phyloP scores from a whole-genome alignment of 1,140 invertebrate species.

The Pseudomyrmex gracilis region DNA sequence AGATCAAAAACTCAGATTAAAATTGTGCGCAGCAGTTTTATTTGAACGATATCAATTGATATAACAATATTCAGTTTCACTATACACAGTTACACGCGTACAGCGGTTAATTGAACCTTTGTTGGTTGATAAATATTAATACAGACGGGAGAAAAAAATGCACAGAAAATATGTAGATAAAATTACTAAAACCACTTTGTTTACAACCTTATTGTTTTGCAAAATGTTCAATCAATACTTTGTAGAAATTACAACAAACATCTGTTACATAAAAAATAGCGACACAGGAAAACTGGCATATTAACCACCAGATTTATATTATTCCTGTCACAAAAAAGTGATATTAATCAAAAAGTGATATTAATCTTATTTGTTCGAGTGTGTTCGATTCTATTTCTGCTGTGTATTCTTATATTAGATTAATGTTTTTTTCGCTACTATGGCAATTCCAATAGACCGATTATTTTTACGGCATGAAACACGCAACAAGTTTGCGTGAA shows the following conservation, averaged over 20 bases:
- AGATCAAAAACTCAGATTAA: neutral
- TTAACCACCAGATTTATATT: slow-evolving; percentile 35
- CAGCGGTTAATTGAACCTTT: neutral
- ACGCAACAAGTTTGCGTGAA: slow-evolving; percentile 73
- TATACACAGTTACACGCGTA: no score
- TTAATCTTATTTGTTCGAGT: slow-evolving; percentile 21
- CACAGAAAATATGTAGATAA: no score
- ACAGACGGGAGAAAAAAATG: neutral
- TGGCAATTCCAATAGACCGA: neutral
- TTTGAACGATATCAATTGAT: slow-evolving; percentile 7
- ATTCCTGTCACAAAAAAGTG: neutral
- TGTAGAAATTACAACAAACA: no score
- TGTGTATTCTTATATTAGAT: slow-evolving; percentile 34
- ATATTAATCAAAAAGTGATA: slow-evolving; percentile 20
- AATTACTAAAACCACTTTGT: no score
- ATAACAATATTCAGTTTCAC: neutral
- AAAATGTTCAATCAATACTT: no score
- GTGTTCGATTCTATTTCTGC: neutral
- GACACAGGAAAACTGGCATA: neutral
- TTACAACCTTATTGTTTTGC: neutral
- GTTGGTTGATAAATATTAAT: neutral
- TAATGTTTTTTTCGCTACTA: neutral
- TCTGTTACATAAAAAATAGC: no score
- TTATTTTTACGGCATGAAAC: slow-evolving; percentile 59
- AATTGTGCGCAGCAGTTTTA: no score